Evolutionary conservation across 2,113 vertebrate genomes (phyloP).

Genomic region (Vidua macroura): DNA sequence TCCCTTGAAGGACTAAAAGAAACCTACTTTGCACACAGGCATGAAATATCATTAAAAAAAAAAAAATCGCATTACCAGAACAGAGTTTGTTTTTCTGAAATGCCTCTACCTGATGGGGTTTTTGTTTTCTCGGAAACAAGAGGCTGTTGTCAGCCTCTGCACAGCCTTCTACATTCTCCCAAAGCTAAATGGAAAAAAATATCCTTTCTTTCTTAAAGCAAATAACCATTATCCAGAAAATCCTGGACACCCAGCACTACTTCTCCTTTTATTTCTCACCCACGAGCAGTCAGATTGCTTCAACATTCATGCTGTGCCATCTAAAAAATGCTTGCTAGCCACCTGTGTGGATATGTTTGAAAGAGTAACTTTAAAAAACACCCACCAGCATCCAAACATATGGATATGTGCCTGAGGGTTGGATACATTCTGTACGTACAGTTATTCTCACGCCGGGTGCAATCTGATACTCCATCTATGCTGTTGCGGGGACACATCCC

Average conservation of each 20-base stretch:
- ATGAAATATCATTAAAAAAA: not conserved
- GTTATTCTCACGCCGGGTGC: slow-evolving; percentile 9
- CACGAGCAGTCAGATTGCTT: not conserved
- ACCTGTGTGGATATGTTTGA: slow-evolving; percentile 60
- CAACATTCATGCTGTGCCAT: slow-evolving; percentile 14
- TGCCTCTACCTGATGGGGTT: not conserved
- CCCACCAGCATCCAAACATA: slow-evolving; percentile 57
- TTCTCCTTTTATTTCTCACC: slow-evolving; percentile 20
- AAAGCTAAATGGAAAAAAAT: not conserved
- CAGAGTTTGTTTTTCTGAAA: not conserved
- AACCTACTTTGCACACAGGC: not conserved
- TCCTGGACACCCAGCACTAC: not conserved
- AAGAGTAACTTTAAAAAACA: slow-evolving; percentile 54
- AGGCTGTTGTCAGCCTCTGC: not conserved
- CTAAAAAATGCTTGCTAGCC: slow-evolving; percentile 35
- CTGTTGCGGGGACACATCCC: not conserved
- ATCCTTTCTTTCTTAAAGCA: not conserved
- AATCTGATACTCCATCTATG: not conserved
- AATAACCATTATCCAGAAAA: slow-evolving; percentile 11
- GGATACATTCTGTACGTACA: slow-evolving; percentile 22
- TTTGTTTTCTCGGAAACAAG: slow-evolving; percentile 28
- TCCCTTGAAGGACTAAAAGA: not conserved
- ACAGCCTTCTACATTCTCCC: not conserved
- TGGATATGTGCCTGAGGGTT: slow-evolving; percentile 44
- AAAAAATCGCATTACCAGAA: not conserved